Percentiles rank a stretch among this genome's conserved stretches.
Conservation (phyloP, 2,797 vertebrate genomes). For the Arremon brunneinucha region DNA sequence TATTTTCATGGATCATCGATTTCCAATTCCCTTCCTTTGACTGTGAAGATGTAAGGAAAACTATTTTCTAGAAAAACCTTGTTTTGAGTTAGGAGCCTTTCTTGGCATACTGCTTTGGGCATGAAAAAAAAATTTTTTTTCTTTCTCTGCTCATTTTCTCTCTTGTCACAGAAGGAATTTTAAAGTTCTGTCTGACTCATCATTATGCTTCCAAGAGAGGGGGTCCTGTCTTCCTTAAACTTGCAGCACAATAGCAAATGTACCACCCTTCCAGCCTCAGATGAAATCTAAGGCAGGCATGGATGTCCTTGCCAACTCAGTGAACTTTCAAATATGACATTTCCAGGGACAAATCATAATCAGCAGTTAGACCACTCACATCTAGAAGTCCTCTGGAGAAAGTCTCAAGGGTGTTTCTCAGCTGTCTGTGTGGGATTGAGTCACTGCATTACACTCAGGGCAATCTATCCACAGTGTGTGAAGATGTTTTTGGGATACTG, state of each 20-base stretch:
- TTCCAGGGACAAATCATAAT: not conserved
- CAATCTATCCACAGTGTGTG: not conserved
- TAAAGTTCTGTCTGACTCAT: not conserved
- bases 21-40: not conserved
- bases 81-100: not conserved
- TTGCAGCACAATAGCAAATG: not conserved
- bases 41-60: not conserved
- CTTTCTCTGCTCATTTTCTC: not conserved
- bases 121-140: not conserved
- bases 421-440: not conserved
- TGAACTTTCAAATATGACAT: conserved; percentile 40
- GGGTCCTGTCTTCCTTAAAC: not conserved
- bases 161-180: not conserved
- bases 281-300: not conserved
- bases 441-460: not conserved
- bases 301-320: not conserved
- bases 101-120: not conserved
- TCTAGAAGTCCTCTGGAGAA: not conserved
- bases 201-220: not conserved
- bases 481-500: not conserved
- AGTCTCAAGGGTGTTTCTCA: not conserved
- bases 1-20: not conserved
- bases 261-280: not conserved
- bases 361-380: not conserved
- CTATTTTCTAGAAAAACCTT: not conserved